Evolutionary conservation across 2,888 invertebrate species (phyloP).

Genomic region (Nomada lathburiana): DNA sequence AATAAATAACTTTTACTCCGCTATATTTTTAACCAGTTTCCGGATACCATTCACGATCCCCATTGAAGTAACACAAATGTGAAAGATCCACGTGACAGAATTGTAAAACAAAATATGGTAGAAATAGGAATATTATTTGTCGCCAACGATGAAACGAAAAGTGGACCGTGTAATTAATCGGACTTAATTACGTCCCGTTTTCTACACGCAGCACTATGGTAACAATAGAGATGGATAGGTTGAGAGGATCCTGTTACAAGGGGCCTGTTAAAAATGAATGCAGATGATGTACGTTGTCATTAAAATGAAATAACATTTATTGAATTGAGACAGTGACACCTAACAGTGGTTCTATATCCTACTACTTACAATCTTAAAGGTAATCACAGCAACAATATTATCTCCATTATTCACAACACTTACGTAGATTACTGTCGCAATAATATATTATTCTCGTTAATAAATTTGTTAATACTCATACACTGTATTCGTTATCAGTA

Average conservation of each 20-base stretch:
- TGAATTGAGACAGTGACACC: constrained; percentile 84
- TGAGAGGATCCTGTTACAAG: background rate
- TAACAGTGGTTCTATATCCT: constrained; percentile 83
- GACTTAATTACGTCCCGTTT: no score
- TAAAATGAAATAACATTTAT: constrained; percentile 85
- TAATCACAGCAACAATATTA: constrained; percentile 85
- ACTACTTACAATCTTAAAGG: constrained; percentile 84
- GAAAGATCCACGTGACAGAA: no score
- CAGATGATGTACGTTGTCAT: constrained; percentile 64
- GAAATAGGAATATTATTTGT: no score
- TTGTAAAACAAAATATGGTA: no score
- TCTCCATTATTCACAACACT: constrained; percentile 85
- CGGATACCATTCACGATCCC: no score
- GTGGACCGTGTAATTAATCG: no score
- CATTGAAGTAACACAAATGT: no score
- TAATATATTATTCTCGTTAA: constrained; percentile 82
- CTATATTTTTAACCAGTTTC: no score
- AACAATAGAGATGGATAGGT: background rate
- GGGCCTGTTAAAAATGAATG: constrained; percentile 35
- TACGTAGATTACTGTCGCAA: constrained; percentile 84
- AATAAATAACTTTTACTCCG: no score
- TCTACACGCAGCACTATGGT: no score
- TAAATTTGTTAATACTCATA: constrained; percentile 82
- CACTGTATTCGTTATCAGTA: constrained; percentile 78
- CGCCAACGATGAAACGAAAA: no score